Conservation (phyloP, 2,888 invertebrate genomes). For the Phengaris arion region DNA sequence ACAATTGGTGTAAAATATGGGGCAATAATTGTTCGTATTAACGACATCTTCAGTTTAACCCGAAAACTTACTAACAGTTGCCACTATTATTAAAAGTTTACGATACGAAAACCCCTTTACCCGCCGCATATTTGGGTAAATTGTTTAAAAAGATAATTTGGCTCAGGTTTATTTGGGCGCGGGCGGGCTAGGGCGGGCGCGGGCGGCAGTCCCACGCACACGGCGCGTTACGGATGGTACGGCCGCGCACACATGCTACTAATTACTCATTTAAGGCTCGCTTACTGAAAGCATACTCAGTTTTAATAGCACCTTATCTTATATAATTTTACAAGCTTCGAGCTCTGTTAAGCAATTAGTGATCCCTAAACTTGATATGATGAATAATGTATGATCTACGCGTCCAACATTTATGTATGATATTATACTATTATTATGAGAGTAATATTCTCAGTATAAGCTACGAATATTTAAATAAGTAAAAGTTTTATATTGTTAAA, state of each 20-base stretch:
- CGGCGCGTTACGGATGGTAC: slow-evolving; percentile 61
- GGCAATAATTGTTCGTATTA: slow-evolving; percentile 6
- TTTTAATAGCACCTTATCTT: slow-evolving; percentile 39
- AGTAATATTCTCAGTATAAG: neutral
- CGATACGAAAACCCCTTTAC: slow-evolving; percentile 33
- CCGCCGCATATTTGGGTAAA: slow-evolving; percentile 65
- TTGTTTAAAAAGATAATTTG: slow-evolving; percentile 74
- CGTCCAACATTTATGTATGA: neutral
- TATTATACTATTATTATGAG: no score
- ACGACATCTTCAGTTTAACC: neutral
- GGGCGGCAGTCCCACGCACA: slow-evolving; percentile 52
- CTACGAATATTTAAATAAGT: neutral
- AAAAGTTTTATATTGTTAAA: neutral
- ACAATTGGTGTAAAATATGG: neutral
- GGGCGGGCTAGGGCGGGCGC: slow-evolving; percentile 51
- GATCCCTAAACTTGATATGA: slow-evolving; percentile 26
- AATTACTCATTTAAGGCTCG: slow-evolving; percentile 62
- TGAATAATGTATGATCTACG: slow-evolving; percentile 23
- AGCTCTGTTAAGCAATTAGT: slow-evolving; percentile 30
- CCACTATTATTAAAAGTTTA: slow-evolving; percentile 20
- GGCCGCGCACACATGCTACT: slow-evolving; percentile 63
- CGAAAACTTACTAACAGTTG: neutral
- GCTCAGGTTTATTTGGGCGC: slow-evolving; percentile 65
- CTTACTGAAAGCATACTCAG: slow-evolving; percentile 43
- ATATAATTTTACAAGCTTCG: slow-evolving; percentile 34